Evolutionary conservation across 35 echinoderm and acorn worm genomes (phyloP).

Genomic region (Ophioderma brevispina): DNA sequence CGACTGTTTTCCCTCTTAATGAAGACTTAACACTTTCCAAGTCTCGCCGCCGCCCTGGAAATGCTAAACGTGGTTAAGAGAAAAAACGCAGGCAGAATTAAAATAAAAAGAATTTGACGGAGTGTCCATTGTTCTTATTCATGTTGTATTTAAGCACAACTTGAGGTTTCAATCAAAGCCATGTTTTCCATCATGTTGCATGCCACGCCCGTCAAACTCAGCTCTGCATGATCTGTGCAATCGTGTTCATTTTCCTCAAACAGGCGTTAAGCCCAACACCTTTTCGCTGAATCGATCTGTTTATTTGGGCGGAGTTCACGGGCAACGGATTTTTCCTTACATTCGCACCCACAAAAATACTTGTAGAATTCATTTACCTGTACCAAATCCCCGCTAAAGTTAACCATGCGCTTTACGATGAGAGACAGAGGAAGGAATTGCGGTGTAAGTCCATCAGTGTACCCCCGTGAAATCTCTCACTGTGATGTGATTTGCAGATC

Average conservation of each 20-base stretch:
- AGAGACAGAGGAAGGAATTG: background rate
- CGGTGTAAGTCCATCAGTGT: background rate
- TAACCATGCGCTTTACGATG: background rate
- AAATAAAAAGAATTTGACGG: no score
- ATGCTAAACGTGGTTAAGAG: no score
- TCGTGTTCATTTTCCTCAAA: background rate
- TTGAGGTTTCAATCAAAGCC: background rate
- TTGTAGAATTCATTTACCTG: background rate
- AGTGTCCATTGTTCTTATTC: no score
- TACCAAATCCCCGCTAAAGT: background rate
- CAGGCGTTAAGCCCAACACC: background rate
- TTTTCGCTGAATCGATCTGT: background rate
- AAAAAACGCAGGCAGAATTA: no score
- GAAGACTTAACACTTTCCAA: no score
- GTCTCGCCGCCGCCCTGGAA: no score
- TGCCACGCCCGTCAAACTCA: background rate
- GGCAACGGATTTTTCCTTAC: background rate
- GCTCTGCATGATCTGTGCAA: background rate
- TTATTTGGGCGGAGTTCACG: slow-evolving; percentile 9
- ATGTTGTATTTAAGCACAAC: background rate
- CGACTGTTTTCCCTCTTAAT: no score
- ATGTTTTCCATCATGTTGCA: background rate
- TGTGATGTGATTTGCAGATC: background rate
- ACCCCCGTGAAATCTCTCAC: background rate
- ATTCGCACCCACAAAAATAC: background rate